Evolutionary conservation across 2,113 vertebrate species (phyloP), one percentile per base, ranked within the genome.

Genomic region (Arothron firmamentum): DNA sequence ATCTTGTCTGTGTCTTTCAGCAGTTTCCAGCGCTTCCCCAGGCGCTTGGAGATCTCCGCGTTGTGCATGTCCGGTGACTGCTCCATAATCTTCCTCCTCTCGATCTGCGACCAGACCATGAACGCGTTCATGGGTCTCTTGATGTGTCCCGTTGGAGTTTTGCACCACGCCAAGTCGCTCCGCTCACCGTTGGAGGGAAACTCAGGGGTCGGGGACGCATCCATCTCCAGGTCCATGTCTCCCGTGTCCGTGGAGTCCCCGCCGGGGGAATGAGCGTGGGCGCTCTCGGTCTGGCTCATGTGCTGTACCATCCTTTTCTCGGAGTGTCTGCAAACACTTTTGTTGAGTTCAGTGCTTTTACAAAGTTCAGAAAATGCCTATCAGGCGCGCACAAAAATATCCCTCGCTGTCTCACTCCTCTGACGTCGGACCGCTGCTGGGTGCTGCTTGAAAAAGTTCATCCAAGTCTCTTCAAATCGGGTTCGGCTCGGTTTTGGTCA

Each of bases 61-160:
- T 97, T 98, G 92, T 98, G 96, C 95, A 98, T 97, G 91, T 98
- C 96, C 16, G 96, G 96, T 4, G 92, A 93, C 90, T 97, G 96
- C 80, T 96, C 96, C 96, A 98, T 98, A 56, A 97, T 98, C 92
- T 98, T 98, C 54, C 95, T 85, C 83, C 96, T 87, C 85, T 98
- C 96, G 68, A 95, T 95, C 90, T 98, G 95, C 0, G 95, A 97
- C 94, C 94, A 96, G 10, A 96, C 94, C 94, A 96, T 96, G 80
- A 96, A 96, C 0, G 94, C 94, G 68, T 96, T 96, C 94, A 96
- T 96, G 74, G 94, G 94, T 74, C 94, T 86, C 88, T 96, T 96
- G 88, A 96, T 96, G 91, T 95, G 94, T 1, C 95, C 96, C 66
- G 93, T 96, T 31, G 95, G 94, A 55, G 95, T 98, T 87, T 98